phyloP scores from a whole-genome alignment of 1,140 invertebrate species.

The Brachionus rubens region DNA sequence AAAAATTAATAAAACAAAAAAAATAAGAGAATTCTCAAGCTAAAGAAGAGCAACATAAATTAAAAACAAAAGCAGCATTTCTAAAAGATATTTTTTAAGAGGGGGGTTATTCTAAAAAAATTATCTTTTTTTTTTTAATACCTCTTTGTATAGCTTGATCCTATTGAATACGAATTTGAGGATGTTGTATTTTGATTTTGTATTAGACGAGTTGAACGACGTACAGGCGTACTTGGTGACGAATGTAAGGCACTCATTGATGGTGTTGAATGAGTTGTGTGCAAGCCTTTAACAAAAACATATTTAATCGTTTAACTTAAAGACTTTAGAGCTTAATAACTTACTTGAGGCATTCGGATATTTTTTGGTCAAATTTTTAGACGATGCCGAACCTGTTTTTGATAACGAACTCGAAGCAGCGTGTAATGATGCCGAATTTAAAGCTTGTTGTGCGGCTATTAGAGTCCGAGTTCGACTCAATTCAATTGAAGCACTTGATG shows the following conservation, averaged over 20 bases:
- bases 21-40: too few relatives aligned
- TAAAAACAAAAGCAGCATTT: too few relatives aligned
- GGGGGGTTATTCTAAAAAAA: too few relatives aligned
- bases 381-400: not conserved
- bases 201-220: slow-evolving; percentile 14
- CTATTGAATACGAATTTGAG: not conserved
- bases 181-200: slow-evolving; percentile 8
- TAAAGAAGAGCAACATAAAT: too few relatives aligned
- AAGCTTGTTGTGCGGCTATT: slow-evolving; percentile 7
- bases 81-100: too few relatives aligned
- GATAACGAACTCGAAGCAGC: not conserved
- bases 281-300: not conserved
- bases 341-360: not conserved
- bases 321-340: not conserved
- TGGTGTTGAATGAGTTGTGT: slow-evolving; percentile 3
- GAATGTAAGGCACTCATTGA: slow-evolving; percentile 12
- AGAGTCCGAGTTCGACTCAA: not conserved
- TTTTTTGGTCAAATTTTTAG: slow-evolving; percentile 17
- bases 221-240: not conserved
- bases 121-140: not conserved
- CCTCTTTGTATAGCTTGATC: slow-evolving; percentile 29
- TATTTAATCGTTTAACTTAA: too few relatives aligned
- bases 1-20: too few relatives aligned
- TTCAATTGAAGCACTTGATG: not conserved
- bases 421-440: not conserved